Conservation (phyloP, 2,113 vertebrate species). For the Cyphomyrus plagiostoma region DNA sequence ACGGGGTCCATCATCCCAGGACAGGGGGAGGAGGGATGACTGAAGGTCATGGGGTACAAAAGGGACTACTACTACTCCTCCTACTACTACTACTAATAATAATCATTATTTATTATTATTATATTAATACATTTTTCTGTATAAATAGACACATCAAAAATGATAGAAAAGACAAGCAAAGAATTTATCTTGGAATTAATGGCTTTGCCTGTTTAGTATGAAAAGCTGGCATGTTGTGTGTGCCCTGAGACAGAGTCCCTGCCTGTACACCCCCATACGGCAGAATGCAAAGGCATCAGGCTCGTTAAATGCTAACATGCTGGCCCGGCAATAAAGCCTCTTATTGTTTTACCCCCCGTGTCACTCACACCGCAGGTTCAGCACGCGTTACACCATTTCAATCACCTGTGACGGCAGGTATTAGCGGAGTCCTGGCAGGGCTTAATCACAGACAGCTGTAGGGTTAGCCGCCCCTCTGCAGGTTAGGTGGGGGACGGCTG, state of each 20-base stretch:
- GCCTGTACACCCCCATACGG: neutral
- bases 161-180: neutral
- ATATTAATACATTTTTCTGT: neutral
- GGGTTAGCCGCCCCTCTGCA: neutral
- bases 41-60: neutral
- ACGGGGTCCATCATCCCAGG: neutral
- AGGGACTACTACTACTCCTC: neutral
- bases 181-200: neutral
- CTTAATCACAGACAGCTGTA: neutral
- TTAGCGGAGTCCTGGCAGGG: neutral
- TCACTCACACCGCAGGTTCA: neutral
- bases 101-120: neutral
- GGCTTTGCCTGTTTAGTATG: neutral
- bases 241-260: neutral
- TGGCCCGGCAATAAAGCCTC: neutral
- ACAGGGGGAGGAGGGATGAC: neutral
- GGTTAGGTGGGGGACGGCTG: neutral
- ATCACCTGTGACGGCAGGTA: neutral
- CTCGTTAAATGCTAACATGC: neutral
- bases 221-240: neutral
- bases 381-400: neutral
- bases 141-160: neutral
- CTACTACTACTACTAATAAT: neutral
- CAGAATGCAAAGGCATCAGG: neutral
- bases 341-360: neutral